These are phyloP conservation scores for Diplolepis rosae DNA, from an alignment of 2,888 invertebrate species.

Conservation along the genomic window DNA sequence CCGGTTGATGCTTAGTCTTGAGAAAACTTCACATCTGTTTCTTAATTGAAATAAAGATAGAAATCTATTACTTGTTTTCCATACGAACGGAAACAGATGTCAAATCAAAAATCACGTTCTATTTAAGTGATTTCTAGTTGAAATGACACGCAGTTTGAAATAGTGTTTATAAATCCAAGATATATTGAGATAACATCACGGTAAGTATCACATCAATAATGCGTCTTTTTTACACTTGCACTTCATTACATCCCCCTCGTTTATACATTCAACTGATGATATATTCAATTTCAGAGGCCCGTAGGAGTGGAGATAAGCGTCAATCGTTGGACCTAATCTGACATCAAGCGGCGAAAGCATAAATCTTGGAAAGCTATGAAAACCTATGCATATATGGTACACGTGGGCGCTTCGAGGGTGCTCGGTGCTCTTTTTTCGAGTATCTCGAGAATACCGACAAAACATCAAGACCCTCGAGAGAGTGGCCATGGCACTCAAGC, in stretches of 20 bases:
- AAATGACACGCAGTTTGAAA: no score
- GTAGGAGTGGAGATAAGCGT: conserved; percentile 15
- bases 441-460: conserved; percentile 50
- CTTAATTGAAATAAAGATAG: no score
- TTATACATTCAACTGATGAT: neutral
- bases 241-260: neutral
- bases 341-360: conserved; percentile 20
- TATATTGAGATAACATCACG: no score
- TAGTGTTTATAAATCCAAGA: no score
- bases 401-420: conserved; percentile 46
- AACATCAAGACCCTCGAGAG: conserved; percentile 52
- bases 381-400: conserved; percentile 49
- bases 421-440: conserved; percentile 47
- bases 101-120: no score
- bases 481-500: conserved; percentile 52
- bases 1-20: no score
- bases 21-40: no score
- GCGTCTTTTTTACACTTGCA: neutral
- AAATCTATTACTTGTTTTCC: no score
- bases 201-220: neutral
- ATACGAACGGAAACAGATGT: no score
- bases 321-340: conserved; percentile 14
- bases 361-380: conserved; percentile 38
- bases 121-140: no score
- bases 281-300: neutral